Conservation (phyloP, 2,888 invertebrate genomes). For the Epiblema foenella region DNA sequence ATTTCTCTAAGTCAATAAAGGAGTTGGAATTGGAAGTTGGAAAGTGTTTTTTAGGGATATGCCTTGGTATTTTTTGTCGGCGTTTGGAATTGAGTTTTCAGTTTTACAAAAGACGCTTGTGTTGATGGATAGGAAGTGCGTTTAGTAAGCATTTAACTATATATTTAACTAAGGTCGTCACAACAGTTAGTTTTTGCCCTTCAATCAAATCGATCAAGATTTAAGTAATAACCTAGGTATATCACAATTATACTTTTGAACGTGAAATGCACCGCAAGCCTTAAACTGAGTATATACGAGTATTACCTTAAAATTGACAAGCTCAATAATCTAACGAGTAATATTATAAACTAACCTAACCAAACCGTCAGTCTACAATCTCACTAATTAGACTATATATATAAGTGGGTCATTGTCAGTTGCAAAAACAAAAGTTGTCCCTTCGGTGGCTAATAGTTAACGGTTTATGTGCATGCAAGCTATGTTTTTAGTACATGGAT, state of each 20-base stretch:
- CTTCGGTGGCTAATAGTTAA: no score
- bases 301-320: no score
- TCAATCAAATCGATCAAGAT: background rate
- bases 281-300: background rate
- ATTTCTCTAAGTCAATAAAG: slow-evolving; percentile 26
- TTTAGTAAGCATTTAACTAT: no score
- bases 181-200: background rate
- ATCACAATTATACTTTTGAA: background rate
- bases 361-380: no score
- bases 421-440: no score
- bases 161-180: background rate
- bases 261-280: background rate
- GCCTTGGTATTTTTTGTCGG: background rate
- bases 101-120: background rate
- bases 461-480: no score
- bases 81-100: background rate
- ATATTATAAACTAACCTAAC: no score
- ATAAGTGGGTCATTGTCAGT: no score
- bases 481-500: no score
- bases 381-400: no score
- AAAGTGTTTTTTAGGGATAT: slow-evolving; percentile 18
- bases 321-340: no score
- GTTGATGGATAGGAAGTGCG: no score
- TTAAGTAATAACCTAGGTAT: background rate
- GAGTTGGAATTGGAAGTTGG: slow-evolving; percentile 27